A percentile compares a stretch with the other conserved stretches of the same genome.
Evolutionary conservation across 2,113 vertebrate species (phyloP).

Genomic region (Poeciliopsis retropinna): DNA sequence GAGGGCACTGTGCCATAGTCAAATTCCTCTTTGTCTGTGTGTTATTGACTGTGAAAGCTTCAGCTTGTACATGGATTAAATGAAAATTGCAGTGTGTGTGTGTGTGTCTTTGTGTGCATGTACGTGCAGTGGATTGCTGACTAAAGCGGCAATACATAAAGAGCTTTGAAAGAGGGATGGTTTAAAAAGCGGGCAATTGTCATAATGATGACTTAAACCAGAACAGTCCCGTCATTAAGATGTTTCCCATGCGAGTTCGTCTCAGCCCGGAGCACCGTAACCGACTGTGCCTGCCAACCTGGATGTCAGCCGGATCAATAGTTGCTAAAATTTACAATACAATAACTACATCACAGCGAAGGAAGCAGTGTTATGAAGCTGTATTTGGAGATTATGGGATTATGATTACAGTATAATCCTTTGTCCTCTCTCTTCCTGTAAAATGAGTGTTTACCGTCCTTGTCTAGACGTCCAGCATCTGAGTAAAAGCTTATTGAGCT

Average conservation of each 20-base stretch:
- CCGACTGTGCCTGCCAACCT: conserved; percentile 29
- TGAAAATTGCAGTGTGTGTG: conserved; percentile 57
- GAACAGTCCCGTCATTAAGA: conserved; percentile 42
- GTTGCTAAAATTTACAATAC: conserved; percentile 31
- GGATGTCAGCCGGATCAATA: conserved; percentile 44
- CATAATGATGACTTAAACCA: conserved; percentile 69
- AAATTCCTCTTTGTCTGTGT: conserved; percentile 71
- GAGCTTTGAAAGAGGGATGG: conserved; percentile 65
- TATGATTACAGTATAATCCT: conserved; percentile 44
- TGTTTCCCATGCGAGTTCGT: conserved; percentile 34
- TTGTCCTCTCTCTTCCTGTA: conserved; percentile 23
- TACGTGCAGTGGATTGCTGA: conserved; percentile 60
- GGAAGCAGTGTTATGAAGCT: conserved; percentile 44
- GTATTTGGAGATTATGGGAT: conserved; percentile 38
- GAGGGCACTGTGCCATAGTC: conserved; percentile 55
- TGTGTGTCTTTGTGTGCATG: conserved; percentile 30
- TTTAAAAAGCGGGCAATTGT: conserved; percentile 70
- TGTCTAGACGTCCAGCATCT: conserved; percentile 1
- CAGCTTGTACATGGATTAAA: conserved; percentile 73
- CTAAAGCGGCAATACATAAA: conserved; percentile 70
- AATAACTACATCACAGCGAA: conserved; percentile 22
- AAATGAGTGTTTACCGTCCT: conserved; percentile 20
- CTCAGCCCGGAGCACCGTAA: conserved; percentile 10
- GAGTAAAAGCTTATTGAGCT: neutral
- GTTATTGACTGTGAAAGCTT: conserved; percentile 70